Base-by-base conservation (phyloP, 2,888 invertebrate species). In the Idaea biselata region DNA sequence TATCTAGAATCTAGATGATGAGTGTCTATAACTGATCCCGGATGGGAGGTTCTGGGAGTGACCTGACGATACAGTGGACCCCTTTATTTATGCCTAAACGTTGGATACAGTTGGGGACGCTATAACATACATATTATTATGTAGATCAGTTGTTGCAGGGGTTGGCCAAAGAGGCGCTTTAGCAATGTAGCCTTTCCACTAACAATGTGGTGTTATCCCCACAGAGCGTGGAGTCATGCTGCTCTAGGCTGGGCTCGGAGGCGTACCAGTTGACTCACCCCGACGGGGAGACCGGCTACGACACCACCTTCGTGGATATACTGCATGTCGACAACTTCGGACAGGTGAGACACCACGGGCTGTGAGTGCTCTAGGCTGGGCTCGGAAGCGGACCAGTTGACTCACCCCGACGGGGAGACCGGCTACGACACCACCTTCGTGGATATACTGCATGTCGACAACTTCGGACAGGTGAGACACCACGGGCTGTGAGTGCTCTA, bases 281-380 rank as follows among this genome's bases (percentile, higher is more conserved):
- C 0, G 65, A 73, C 0, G 70, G 73, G 6, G 60, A 55, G 1
- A 58, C 62, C 11, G 69, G 66, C 0, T 65, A 73, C 16, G 79
- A 82, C 8, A 76, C 69, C 17, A 71, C 71, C 16, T 72, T 72
- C 4, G 79, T 80, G 2, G 79, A 80, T 31, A 74, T 85, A 25
- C 64, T 79, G 18, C 77, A 78, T 16, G 77, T 87, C 0, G 81
- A 84, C 17, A 71, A 77, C 25, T 87, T 86, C 58, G 83, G 81
- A 67, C 78, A 80, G 81, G 88, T 86, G 61, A 61, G 57, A 44
- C 3, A 8, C 14, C 8, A 3, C 44, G 44, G 6, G 1, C 4
- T 2, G 11, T 11, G n/a, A n/a, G n/a, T 82, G 83, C 61, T 69
- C 74, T 11, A 77, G 74, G 54, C 82, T 89, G 60, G 69, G 68